Evolutionary conservation across 2,888 invertebrate species (phyloP).

Genomic region (Orthosia incerta): DNA sequence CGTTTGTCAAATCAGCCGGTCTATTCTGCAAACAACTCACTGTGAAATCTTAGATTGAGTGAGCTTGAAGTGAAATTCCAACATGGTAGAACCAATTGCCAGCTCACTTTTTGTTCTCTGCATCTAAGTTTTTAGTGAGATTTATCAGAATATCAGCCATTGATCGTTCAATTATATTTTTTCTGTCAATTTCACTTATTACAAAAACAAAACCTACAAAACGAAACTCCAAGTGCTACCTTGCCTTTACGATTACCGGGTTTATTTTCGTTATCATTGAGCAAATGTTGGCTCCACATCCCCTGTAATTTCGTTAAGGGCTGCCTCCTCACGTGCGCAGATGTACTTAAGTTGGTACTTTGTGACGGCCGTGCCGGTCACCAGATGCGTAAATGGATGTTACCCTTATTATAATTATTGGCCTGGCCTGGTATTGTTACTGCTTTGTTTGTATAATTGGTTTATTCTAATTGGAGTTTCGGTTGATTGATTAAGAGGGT

Average conservation of each 20-base stretch:
- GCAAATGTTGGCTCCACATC: constrained; percentile 51
- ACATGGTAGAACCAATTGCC: no score
- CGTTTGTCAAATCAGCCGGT: no score
- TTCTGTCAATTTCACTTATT: background rate
- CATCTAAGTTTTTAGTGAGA: no score
- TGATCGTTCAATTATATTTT: background rate
- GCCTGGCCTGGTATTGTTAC: constrained; percentile 40
- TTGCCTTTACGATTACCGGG: constrained; percentile 35
- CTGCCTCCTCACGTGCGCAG: constrained; percentile 51
- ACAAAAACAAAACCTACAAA: constrained; percentile 17
- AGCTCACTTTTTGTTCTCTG: no score
- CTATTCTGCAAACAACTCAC: no score
- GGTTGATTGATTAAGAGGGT: constrained; percentile 45
- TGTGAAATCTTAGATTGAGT: no score
- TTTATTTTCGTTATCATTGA: constrained; percentile 60
- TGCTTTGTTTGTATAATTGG: constrained; percentile 60
- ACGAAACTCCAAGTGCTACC: constrained; percentile 1
- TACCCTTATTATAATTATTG: constrained; percentile 56
- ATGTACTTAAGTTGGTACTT: constrained; percentile 57
- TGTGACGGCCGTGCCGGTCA: constrained; percentile 50
- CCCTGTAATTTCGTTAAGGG: constrained; percentile 62
- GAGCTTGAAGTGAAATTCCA: no score
- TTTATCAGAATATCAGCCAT: no score
- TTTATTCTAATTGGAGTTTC: constrained; percentile 46
- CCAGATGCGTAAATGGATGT: constrained; percentile 60